Conservation (phyloP, 1,140 invertebrate species). For the Drosophila bocqueti region DNA sequence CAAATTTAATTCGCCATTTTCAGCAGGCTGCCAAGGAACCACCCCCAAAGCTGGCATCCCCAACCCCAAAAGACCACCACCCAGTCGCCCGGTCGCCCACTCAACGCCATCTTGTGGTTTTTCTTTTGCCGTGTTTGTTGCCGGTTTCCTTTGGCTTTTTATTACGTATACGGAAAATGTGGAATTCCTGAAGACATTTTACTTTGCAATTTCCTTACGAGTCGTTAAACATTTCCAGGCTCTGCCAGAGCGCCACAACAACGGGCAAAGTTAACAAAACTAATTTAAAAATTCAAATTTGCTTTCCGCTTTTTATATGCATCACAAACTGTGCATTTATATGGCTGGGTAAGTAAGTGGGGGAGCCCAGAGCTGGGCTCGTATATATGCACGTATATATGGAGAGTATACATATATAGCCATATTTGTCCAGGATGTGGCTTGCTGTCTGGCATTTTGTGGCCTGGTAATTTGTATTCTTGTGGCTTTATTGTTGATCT, state of each 20-base stretch:
- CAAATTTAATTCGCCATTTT: conserved; percentile 84
- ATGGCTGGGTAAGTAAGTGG: conserved; percentile 53
- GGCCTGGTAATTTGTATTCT: conserved; percentile 78
- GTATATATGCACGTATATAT: background rate
- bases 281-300: conserved; percentile 84
- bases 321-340: conserved; percentile 80
- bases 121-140: conserved; percentile 57
- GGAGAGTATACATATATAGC: conserved; percentile 3
- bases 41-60: conserved; percentile 9
- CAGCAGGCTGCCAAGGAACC: conserved; percentile 46
- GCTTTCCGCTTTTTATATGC: conserved; percentile 83
- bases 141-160: conserved; percentile 68
- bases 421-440: conserved; percentile 27
- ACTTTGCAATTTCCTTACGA: conserved; percentile 84
- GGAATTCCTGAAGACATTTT: conserved; percentile 83
- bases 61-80: conserved; percentile 2
- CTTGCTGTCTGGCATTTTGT: conserved; percentile 54
- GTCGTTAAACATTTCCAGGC: conserved; percentile 83
- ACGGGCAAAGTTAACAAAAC: conserved; percentile 81
- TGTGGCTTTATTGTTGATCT: conserved; percentile 78
- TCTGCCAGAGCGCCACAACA: conserved; percentile 54
- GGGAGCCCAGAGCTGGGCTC: background rate
- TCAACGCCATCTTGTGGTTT: conserved; percentile 71
- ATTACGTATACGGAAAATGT: conserved; percentile 82
- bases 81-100: conserved; percentile 30